Evolutionary conservation across 2,113 vertebrate species (phyloP), one percentile per base, ranked within the genome.

Genomic region (Pygoscelis antarcticus): DNA sequence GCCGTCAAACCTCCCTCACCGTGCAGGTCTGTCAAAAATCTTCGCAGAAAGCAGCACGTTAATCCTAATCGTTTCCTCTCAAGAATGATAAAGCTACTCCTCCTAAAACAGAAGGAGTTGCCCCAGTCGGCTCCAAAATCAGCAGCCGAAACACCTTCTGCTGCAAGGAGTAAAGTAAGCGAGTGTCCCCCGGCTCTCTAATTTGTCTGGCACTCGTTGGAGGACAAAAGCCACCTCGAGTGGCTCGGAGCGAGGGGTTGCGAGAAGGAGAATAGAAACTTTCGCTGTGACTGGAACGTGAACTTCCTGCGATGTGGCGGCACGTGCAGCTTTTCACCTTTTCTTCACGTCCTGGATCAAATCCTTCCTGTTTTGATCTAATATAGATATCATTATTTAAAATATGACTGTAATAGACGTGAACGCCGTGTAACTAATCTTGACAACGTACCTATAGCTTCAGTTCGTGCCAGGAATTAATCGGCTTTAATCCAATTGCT

Each of bases 401-500:
- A 79, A 83, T 58, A 74, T 16, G 55, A 42, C 84, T 70, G 38
- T 52, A 72, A 82, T 36, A 93, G 90, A 83, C 14, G 36, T 19
- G 87, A 85, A 65, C 1, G 34, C 94, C 1, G 26, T 22, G 74
- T 55, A 91, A 83, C 78, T 92, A 92, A 96, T 76, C 78, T 95
- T 92, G 90, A 97, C 91, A 89, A 70, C 60, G 54, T 46, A 94
- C 86, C 90, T 93, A 79, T 93, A 74, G 74, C 80, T 88, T 69
- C 80, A 25, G 0, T 36, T 52, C 19, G 46, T 84, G 93, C 94
- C 96, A 97, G 95, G 93, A 97, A 96, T 58, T 52, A 96, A 64
- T 49, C 98, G 96, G 96, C 94, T 93, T 93, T 22, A 52, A 49
- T 96, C 93, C 97, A 98, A 49, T 72, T 91, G 64, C 80, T 89